A percentile compares a stretch with the other conserved stretches of the same genome.
phyloP scores from a whole-genome alignment of 2,797 vertebrate species.

The Cyprinella venusta region DNA sequence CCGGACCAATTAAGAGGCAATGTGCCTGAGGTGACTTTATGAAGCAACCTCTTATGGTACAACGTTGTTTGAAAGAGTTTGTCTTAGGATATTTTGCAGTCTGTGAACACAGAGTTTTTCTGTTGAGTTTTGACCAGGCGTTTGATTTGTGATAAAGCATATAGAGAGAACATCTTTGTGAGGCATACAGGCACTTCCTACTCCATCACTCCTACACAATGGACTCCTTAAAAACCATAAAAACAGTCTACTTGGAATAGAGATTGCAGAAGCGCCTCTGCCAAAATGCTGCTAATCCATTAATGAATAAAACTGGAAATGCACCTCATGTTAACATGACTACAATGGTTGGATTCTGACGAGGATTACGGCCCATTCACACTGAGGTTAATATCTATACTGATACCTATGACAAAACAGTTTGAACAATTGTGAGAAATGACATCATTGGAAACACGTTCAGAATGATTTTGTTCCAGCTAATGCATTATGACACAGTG shows the following conservation, averaged over 20 bases:
- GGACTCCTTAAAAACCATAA: constrained; percentile 43
- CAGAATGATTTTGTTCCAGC: background rate
- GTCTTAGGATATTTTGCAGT: background rate
- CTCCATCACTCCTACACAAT: constrained; percentile 54
- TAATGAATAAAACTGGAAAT: constrained; percentile 14
- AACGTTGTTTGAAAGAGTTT: constrained; percentile 5
- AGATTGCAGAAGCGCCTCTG: constrained; percentile 32
- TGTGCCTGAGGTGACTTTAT: constrained; percentile 49
- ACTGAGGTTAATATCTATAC: background rate
- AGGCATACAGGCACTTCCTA: constrained; percentile 54
- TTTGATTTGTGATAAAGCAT: background rate
- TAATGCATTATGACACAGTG: too few relatives aligned
- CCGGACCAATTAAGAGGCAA: constrained; percentile 48
- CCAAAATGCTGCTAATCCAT: constrained; percentile 45
- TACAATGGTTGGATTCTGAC: background rate
- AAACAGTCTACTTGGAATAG: constrained; percentile 34
- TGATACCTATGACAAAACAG: background rate
- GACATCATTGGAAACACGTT: background rate
- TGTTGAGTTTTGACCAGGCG: background rate
- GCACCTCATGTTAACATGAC: background rate
- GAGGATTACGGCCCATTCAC: background rate
- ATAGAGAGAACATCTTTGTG: constrained; percentile 32
- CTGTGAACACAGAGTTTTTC: constrained; percentile 1
- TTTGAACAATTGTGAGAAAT: background rate
- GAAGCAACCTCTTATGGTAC: constrained; percentile 5